Evolutionary conservation across 2,888 invertebrate genomes (phyloP).

Genomic region (Catocala sponsa): DNA sequence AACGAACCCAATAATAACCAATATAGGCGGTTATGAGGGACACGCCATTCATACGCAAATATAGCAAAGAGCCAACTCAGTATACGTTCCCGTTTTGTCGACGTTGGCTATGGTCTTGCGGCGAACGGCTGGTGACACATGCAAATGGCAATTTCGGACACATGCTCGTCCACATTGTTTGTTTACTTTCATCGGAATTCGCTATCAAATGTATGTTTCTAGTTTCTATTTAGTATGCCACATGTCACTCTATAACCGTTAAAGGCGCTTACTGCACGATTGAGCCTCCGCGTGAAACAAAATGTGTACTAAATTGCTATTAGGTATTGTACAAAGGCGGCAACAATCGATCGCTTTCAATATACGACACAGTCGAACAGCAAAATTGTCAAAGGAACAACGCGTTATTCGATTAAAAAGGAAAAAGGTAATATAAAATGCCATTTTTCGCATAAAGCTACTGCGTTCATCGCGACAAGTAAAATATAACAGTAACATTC

Average conservation of each 20-base stretch:
- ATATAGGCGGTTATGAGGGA: constrained; percentile 6
- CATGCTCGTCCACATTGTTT: constrained; percentile 15
- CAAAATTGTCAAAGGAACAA: constrained; percentile 43
- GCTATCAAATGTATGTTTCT: constrained; percentile 13
- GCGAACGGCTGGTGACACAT: constrained; percentile 16
- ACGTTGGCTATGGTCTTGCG: constrained; percentile 5
- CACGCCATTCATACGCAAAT: constrained; percentile 38
- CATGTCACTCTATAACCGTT: background rate
- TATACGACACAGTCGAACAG: constrained; percentile 28
- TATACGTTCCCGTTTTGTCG: constrained; percentile 20
- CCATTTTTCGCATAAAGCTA: constrained; percentile 18
- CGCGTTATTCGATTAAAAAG: constrained; percentile 39
- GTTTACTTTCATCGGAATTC: constrained; percentile 20
- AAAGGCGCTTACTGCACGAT: constrained; percentile 14
- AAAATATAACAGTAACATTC: constrained; percentile 32
- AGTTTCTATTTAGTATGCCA: constrained; percentile 22
- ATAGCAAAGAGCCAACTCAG: constrained; percentile 24
- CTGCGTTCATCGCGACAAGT: constrained; percentile 31
- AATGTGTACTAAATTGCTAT: constrained; percentile 39
- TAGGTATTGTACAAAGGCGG: constrained; percentile 37
- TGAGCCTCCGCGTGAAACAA: constrained; percentile 9
- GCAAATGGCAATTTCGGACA: constrained; percentile 23
- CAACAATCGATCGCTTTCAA: constrained; percentile 32
- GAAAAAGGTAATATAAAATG: constrained; percentile 39
- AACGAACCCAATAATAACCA: constrained; percentile 39